phyloP scores from a whole-genome alignment of 2,888 invertebrate species.

The Hirtodrosophila cameraria region DNA sequence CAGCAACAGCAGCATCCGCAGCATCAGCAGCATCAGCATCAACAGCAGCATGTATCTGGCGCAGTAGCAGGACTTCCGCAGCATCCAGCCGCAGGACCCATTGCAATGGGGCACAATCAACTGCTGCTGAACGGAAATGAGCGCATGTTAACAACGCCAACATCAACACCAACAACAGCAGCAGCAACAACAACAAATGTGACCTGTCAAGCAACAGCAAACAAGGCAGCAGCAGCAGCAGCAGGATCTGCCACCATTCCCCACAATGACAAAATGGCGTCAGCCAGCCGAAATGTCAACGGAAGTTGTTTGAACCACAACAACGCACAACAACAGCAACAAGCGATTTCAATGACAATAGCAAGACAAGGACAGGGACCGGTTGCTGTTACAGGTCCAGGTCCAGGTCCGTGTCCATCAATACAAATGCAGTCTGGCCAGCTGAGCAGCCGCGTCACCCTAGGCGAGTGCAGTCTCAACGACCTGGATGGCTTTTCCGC shows the following conservation, averaged over 20 bases:
- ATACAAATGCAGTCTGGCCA: constrained; percentile 45
- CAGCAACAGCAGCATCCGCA: constrained; percentile 73
- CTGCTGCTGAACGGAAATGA: constrained; percentile 83
- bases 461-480: constrained; percentile 78
- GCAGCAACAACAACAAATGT: constrained; percentile 59
- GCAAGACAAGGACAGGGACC: constrained; percentile 38
- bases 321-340: constrained; percentile 43
- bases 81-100: constrained; percentile 33
- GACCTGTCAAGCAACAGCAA: constrained; percentile 47
- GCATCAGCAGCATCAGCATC: constrained; percentile 61
- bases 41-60: constrained; percentile 52
- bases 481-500: constrained; percentile 55
- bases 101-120: constrained; percentile 73
- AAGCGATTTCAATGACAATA: constrained; percentile 37
- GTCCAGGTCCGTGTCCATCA: constrained; percentile 53
- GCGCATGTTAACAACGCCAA: constrained; percentile 84
- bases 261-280: constrained; percentile 78
- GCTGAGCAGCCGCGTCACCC: constrained; percentile 64
- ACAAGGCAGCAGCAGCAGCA: constrained; percentile 38
- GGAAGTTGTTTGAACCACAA: constrained; percentile 76
- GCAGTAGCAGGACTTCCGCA: constrained; percentile 34
- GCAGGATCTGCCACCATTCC: constrained; percentile 38
- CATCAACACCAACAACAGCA: constrained; percentile 69
- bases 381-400: constrained; percentile 49
- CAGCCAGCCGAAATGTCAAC: constrained; percentile 74